A percentile compares a stretch with the other conserved stretches of the same genome.
Conservation (phyloP, 2,888 invertebrate genomes). For the Gastrophysa polygoni region DNA sequence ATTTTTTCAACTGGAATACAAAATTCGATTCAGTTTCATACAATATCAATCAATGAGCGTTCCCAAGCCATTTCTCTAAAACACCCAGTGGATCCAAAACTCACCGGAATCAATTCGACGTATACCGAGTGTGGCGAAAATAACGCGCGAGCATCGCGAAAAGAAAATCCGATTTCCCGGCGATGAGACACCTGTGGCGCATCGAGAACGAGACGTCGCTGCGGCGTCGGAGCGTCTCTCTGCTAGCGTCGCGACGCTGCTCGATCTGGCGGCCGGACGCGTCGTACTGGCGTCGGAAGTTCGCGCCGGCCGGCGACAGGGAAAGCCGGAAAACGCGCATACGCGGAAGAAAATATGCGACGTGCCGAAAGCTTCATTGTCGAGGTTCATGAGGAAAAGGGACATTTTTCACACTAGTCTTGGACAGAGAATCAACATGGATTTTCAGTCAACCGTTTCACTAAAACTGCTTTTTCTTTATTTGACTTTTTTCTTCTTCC, state of each 20-base stretch:
- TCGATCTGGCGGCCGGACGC: not conserved
- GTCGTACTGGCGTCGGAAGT: not conserved
- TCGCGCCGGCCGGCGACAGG: not conserved
- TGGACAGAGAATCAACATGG: too few relatives aligned
- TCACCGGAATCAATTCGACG: not conserved
- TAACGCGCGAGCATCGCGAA: not conserved
- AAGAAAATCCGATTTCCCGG: not conserved
- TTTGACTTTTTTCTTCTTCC: too few relatives aligned
- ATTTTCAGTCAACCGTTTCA: too few relatives aligned
- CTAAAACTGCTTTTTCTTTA: too few relatives aligned
- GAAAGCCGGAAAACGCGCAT: not conserved
- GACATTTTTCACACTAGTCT: too few relatives aligned
- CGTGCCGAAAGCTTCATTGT: too few relatives aligned
- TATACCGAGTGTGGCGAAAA: not conserved
- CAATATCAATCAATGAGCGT: too few relatives aligned
- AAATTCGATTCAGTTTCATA: too few relatives aligned
- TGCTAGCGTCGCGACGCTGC: not conserved
- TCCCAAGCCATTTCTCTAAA: too few relatives aligned
- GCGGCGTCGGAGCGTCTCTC: not conserved
- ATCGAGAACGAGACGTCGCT: not conserved
- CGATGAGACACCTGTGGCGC: not conserved
- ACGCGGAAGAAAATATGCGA: not conserved
- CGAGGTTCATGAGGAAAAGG: too few relatives aligned
- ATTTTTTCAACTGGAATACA: too few relatives aligned
- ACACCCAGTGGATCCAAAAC: not conserved